phyloP scores from a whole-genome alignment of 2,113 vertebrate species.

The Zingel zingel region DNA sequence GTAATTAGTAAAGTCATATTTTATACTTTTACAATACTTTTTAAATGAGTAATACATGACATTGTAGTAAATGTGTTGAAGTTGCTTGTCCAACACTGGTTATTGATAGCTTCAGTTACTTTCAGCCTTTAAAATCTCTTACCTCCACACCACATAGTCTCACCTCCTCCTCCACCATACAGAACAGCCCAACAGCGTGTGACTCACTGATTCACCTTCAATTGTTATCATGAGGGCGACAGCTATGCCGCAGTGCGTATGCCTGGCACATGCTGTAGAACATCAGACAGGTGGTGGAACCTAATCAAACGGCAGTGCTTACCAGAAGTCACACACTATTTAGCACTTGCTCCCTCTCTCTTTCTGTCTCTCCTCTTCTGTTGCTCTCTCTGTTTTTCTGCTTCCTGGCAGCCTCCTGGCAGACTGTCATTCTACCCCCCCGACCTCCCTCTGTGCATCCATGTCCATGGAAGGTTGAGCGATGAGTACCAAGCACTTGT shows the following conservation, averaged over 20 bases:
- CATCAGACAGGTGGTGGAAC: conserved; percentile 66
- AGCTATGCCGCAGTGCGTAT: conserved; percentile 64
- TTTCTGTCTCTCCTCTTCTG: background rate
- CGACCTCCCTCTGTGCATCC: conserved; percentile 24
- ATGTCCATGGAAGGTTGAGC: conserved; percentile 51
- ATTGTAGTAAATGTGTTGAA: background rate
- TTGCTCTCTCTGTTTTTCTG: background rate
- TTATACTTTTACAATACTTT: too few relatives aligned
- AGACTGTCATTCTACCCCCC: conserved; percentile 17
- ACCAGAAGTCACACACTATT: conserved; percentile 55
- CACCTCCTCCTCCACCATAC: background rate
- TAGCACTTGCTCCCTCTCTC: conserved; percentile 30
- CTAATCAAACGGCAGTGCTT: conserved; percentile 62
- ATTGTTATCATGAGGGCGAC: conserved; percentile 65
- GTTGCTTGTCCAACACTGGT: background rate
- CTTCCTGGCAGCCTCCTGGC: conserved; percentile 4
- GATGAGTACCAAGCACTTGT: conserved; percentile 40
- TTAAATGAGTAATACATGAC: background rate
- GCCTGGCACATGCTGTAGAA: conserved; percentile 52
- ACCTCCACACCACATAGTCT: background rate
- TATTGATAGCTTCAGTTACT: background rate
- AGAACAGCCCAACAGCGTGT: conserved; percentile 19
- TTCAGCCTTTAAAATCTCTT: background rate
- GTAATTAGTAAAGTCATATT: background rate
- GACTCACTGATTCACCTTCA: conserved; percentile 65